Conservation (phyloP, 1,140 invertebrate species). For the Saccostrea glomerata region DNA sequence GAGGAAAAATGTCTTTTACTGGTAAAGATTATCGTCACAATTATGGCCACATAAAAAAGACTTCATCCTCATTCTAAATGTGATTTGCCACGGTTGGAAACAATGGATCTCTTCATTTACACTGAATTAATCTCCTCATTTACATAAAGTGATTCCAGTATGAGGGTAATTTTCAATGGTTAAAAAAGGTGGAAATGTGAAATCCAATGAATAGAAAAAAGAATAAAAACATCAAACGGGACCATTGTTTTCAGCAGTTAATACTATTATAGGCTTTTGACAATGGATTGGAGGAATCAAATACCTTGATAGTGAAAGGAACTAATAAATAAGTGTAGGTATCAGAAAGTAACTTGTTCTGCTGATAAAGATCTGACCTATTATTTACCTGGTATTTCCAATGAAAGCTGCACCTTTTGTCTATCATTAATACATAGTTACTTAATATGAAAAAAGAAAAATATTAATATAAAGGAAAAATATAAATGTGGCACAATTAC, state of each 20-base stretch:
- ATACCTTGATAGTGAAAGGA: not conserved
- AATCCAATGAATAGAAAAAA: conserved; percentile 32
- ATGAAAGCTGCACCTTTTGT: too few relatives aligned
- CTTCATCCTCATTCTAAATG: not conserved
- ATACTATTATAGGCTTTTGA: conserved; percentile 18
- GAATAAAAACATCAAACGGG: conserved; percentile 27
- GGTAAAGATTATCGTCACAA: conserved; percentile 22
- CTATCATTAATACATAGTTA: too few relatives aligned
- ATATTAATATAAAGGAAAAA: too few relatives aligned
- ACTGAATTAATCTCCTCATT: conserved; percentile 25
- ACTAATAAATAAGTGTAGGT: not conserved
- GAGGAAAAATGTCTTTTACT: conserved; percentile 28
- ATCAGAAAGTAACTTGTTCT: not conserved
- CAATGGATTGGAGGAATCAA: conserved; percentile 1
- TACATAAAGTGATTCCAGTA: conserved; percentile 8
- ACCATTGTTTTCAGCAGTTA: conserved; percentile 15
- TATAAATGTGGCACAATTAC: too few relatives aligned
- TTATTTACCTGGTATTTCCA: too few relatives aligned
- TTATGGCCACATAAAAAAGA: conserved; percentile 32
- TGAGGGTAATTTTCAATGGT: conserved; percentile 15
- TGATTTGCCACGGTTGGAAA: not conserved
- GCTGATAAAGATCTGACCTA: too few relatives aligned
- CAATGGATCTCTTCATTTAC: conserved; percentile 19
- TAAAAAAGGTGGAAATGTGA: conserved; percentile 18
- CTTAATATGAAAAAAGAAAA: too few relatives aligned